Conservation (phyloP, 2,888 invertebrate species). For the Hydraecia micacea region DNA sequence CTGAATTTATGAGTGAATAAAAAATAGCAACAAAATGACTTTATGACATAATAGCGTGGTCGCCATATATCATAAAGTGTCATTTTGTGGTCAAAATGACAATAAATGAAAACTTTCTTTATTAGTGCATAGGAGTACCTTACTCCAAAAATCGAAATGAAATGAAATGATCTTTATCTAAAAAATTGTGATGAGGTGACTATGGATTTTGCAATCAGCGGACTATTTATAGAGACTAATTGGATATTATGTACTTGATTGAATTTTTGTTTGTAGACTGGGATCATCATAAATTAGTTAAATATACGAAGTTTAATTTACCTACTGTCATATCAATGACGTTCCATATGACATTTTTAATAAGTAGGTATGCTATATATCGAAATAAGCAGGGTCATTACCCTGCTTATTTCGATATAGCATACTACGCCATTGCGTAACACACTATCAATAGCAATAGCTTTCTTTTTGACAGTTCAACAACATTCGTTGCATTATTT, state of each 20-base stretch:
- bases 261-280: neutral
- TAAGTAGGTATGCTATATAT: no score
- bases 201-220: neutral
- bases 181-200: neutral
- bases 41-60: neutral
- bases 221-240: neutral
- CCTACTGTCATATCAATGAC: neutral
- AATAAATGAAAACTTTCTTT: neutral
- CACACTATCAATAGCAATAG: no score
- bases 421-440: no score
- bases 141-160: neutral
- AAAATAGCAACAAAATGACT: neutral
- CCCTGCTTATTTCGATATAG: no score
- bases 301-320: neutral
- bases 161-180: neutral
- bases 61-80: no score
- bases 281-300: neutral
- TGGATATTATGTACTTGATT: neutral
- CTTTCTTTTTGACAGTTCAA: neutral
- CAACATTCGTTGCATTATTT: neutral
- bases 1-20: neutral
- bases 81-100: no score
- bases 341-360: neutral
- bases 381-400: no score
- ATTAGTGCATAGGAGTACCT: neutral